Evolutionary conservation across 2,797 vertebrate genomes (phyloP).

Genomic region (Lithobates sylvaticus): DNA sequence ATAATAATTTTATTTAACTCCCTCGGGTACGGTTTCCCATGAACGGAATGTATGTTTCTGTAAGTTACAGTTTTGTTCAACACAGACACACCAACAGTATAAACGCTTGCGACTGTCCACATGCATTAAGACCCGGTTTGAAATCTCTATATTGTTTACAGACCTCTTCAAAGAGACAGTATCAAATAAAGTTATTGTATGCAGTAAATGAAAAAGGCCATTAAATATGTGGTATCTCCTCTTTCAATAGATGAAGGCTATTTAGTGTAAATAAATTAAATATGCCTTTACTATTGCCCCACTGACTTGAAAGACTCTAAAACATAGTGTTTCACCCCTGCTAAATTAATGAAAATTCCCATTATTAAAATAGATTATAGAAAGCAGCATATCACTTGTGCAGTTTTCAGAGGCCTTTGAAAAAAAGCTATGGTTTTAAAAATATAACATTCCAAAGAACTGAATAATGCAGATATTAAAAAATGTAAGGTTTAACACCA

Average conservation of each 20-base stretch:
- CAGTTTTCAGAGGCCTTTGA: conserved; percentile 85
- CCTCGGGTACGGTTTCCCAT: conserved; percentile 84
- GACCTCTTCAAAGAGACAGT: conserved; percentile 97
- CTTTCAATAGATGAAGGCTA: conserved; percentile 76
- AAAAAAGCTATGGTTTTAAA: conserved; percentile 85
- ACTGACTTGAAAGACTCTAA: conserved; percentile 80
- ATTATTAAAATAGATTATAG: conserved; percentile 88
- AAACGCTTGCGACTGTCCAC: conserved; percentile 96
- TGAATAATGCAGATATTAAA: conserved; percentile 83
- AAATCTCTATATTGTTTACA: conserved; percentile 91
- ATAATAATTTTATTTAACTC: conserved; percentile 82
- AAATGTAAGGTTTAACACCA: conserved; percentile 82
- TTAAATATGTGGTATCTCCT: conserved; percentile 78
- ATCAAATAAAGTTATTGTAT: conserved; percentile 82
- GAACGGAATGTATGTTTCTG: conserved; percentile 90
- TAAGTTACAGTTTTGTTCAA: conserved; percentile 84
- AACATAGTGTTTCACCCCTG: conserved; percentile 82
- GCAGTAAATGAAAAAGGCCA: conserved; percentile 75
- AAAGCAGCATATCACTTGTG: conserved; percentile 89
- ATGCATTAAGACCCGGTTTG: conserved; percentile 97
- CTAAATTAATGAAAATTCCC: conserved; percentile 82
- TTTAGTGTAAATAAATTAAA: conserved; percentile 86
- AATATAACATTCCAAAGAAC: conserved; percentile 86
- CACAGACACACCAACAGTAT: conserved; percentile 91
- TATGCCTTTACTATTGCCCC: conserved; percentile 79